A percentile compares a stretch with the other conserved stretches of the same genome.
These are phyloP conservation scores for Poeciliopsis turrubarensis DNA, from an alignment of 2,113 vertebrate genomes.

Conservation along the genomic window DNA sequence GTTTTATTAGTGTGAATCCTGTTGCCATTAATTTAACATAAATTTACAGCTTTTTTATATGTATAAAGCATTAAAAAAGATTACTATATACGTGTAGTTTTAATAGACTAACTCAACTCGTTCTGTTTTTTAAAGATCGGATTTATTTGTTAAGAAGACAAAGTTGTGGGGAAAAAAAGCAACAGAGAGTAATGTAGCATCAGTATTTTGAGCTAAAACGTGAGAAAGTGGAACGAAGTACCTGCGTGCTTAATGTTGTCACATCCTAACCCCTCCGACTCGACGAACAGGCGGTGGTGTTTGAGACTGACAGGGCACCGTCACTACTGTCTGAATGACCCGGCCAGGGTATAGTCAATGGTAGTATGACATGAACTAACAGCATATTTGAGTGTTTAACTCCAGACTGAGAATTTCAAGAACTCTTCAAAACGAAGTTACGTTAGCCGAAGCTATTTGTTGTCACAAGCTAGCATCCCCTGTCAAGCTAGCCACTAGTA, in stretches of 20 bases:
- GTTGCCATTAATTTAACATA: not conserved
- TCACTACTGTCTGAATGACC: slow-evolving; percentile 12
- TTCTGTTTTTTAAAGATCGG: not conserved
- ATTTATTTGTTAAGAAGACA: not conserved
- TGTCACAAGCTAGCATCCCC: slow-evolving; percentile 29
- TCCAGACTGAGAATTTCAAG: not conserved
- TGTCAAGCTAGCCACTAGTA: slow-evolving; percentile 32
- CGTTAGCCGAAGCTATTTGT: slow-evolving; percentile 17
- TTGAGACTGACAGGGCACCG: slow-evolving; percentile 24
- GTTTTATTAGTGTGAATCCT: too few relatives aligned
- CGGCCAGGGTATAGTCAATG: not conserved
- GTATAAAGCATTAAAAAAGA: not conserved
- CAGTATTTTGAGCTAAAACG: too few relatives aligned
- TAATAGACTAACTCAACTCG: too few relatives aligned
- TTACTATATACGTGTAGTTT: slow-evolving; percentile 6
- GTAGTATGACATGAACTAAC: not conserved
- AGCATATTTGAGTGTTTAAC: not conserved
- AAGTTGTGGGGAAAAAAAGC: not conserved
- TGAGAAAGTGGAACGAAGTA: slow-evolving; percentile 48
- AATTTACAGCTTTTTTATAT: not conserved
- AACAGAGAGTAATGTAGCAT: not conserved
- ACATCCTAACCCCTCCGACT: slow-evolving; percentile 61
- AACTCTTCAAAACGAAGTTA: slow-evolving; percentile 13
- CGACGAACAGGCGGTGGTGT: slow-evolving; percentile 41
- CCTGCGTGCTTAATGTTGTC: slow-evolving; percentile 31